Evolutionary conservation across 2,797 vertebrate species (phyloP).

Genomic region (Microctenopoma steveboyesi): DNA sequence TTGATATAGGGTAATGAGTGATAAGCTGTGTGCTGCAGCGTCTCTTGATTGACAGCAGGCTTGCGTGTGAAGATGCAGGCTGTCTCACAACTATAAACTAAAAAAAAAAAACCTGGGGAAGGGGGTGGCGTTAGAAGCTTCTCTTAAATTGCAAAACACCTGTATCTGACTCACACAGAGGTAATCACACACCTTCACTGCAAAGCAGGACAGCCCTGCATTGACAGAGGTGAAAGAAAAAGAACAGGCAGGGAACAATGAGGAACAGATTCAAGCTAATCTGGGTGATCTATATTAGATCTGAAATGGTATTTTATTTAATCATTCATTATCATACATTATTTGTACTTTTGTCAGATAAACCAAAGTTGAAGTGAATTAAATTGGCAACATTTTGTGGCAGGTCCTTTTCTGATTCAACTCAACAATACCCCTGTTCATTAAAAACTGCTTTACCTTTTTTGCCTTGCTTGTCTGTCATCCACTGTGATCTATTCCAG

Average conservation of each 20-base stretch:
- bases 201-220: conserved; percentile 31
- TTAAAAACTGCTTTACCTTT: too few species aligned
- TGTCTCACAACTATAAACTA: conserved; percentile 70
- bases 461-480: too few species aligned
- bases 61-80: conserved; percentile 79
- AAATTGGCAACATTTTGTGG: background rate
- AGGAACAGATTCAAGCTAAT: background rate
- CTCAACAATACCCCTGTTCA: too few species aligned
- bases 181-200: conserved; percentile 74
- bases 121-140: conserved; percentile 71
- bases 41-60: conserved; percentile 56
- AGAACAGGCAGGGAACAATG: conserved; percentile 12
- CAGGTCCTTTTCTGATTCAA: background rate
- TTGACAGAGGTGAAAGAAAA: conserved; percentile 22
- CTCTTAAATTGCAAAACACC: conserved; percentile 81
- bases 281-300: background rate
- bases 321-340: background rate
- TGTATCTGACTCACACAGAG: conserved; percentile 78
- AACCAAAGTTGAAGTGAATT: too few species aligned
- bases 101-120: conserved; percentile 57
- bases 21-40: conserved; percentile 37
- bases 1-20: conserved; percentile 47
- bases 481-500: too few species aligned
- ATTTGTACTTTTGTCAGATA: too few species aligned
- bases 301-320: background rate